Conservation (phyloP, 2,888 invertebrate genomes). For the Drosophila niveifrons region DNA sequence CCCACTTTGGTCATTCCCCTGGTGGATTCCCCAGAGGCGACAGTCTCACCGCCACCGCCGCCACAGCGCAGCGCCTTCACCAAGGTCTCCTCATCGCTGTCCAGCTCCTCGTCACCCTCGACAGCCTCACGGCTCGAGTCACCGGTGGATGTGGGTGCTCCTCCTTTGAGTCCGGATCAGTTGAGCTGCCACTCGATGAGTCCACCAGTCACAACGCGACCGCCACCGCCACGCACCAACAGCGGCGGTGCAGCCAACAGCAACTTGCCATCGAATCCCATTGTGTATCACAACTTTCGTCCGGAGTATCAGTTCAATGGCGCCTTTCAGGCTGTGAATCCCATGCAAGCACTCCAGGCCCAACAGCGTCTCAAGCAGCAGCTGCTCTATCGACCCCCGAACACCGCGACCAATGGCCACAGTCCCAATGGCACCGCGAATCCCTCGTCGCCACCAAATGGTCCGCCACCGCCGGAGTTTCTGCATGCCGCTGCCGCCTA, state of each 20-base stretch:
- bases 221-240: slow-evolving; percentile 86
- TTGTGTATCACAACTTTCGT: slow-evolving; percentile 84
- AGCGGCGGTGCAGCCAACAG: slow-evolving; percentile 63
- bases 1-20: slow-evolving; percentile 83
- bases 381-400: slow-evolving; percentile 81
- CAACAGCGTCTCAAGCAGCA: slow-evolving; percentile 84
- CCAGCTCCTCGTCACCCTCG: slow-evolving; percentile 70
- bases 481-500: slow-evolving; percentile 78
- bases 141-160: slow-evolving; percentile 88
- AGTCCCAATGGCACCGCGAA: slow-evolving; percentile 50
- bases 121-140: slow-evolving; percentile 79
- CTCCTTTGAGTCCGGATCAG: slow-evolving; percentile 92
- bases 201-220: slow-evolving; percentile 89
- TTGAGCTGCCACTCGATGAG: slow-evolving; percentile 92
- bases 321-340: slow-evolving; percentile 84
- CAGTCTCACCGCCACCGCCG: slow-evolving; percentile 61
- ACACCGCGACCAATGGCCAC: slow-evolving; percentile 61
- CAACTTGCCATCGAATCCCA: slow-evolving; percentile 84
- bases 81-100: slow-evolving; percentile 87
- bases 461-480: slow-evolving; percentile 80
- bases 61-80: slow-evolving; percentile 92
- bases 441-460: slow-evolving; percentile 51
- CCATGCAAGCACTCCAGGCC: slow-evolving; percentile 83
- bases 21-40: slow-evolving; percentile 77
- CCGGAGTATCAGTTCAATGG: slow-evolving; percentile 85